A percentile compares a stretch with the other conserved stretches of the same genome.
Evolutionary conservation across 37 sponge, comb jelly and placozoan genomes (phyloP).

Genomic region (Geodia barretti): DNA sequence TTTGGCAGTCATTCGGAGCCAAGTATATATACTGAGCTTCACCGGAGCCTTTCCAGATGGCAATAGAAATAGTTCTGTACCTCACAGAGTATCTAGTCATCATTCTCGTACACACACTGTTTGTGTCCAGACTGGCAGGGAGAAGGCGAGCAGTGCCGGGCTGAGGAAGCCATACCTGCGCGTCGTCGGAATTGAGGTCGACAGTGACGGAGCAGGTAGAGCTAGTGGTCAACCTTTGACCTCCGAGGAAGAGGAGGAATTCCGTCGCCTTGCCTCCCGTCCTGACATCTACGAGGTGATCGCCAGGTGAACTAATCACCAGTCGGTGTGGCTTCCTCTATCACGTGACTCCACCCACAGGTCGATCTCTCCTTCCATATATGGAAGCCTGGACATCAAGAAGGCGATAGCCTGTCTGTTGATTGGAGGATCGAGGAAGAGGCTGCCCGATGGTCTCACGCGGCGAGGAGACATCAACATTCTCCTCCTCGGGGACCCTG

Average conservation of each 20-base stretch:
- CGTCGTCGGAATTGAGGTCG: conserved; percentile 91
- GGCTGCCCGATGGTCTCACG: conserved; percentile 96
- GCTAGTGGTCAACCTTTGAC: conserved; percentile 67
- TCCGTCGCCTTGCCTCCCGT: conserved; percentile 78
- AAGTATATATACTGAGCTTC: too few species aligned
- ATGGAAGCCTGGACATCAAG: conserved; percentile 97
- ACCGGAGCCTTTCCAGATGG: too few species aligned
- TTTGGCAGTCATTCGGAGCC: too few species aligned
- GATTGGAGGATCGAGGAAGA: conserved; percentile 96
- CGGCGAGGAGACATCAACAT: conserved; percentile 98
- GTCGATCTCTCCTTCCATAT: conserved; percentile 96
- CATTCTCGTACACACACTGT: neutral
- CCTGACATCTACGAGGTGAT: conserved; percentile 89
- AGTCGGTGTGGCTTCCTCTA: neutral
- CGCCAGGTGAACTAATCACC: conserved; percentile 1
- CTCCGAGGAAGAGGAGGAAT: conserved; percentile 90
- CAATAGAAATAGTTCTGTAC: too few species aligned
- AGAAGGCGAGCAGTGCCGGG: conserved; percentile 82
- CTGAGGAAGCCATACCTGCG: conserved; percentile 95
- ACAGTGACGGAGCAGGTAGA: conserved; percentile 88
- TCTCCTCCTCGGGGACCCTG: conserved; percentile 97
- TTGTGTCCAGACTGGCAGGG: neutral
- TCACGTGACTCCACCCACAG: neutral
- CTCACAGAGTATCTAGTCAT: too few species aligned
- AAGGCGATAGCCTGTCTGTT: conserved; percentile 95